phyloP scores from a whole-genome alignment of 2,888 invertebrate species.

The Barypeithes pellucidus region DNA sequence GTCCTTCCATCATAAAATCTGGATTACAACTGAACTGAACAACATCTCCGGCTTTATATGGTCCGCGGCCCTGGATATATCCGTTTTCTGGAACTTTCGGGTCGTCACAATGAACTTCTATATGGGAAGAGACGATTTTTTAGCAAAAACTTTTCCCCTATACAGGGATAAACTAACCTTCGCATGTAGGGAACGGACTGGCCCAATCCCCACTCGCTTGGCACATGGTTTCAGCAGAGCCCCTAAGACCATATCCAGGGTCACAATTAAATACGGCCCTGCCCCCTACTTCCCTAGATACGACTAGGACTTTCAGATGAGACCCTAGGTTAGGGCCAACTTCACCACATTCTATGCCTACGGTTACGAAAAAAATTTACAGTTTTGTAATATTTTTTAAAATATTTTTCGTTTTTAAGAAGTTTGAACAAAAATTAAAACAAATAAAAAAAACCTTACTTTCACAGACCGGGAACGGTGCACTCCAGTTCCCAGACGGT shows the following conservation, averaged over 20 bases:
- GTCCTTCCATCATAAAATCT: conserved; percentile 91
- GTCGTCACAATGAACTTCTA: conserved; percentile 87
- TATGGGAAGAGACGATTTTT: neutral
- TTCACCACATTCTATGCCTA: conserved; percentile 87
- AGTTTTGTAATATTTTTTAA: neutral
- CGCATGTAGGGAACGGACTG: conserved; percentile 82
- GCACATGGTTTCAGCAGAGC: conserved; percentile 83
- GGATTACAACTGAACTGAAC: conserved; percentile 91
- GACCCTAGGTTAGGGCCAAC: conserved; percentile 75
- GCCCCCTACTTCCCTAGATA: conserved; percentile 87
- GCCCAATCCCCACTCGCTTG: conserved; percentile 87
- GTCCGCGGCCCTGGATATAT: conserved; percentile 84
- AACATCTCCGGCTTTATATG: conserved; percentile 88
- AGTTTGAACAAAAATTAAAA: too few species aligned
- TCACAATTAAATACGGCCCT: conserved; percentile 86
- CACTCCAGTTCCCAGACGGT: conserved; percentile 92
- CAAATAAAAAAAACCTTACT: conserved; percentile 73
- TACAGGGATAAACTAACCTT: conserved; percentile 71
- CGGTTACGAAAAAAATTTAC: conserved; percentile 1
- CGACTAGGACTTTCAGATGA: conserved; percentile 80
- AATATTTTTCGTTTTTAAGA: neutral
- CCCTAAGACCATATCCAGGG: conserved; percentile 83
- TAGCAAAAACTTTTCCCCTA: too few species aligned
- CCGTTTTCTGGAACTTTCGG: conserved; percentile 85
- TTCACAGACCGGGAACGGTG: conserved; percentile 86